Evolutionary conservation across 2,888 invertebrate genomes (phyloP).

Genomic region (Orthonychiurus folsomi): DNA sequence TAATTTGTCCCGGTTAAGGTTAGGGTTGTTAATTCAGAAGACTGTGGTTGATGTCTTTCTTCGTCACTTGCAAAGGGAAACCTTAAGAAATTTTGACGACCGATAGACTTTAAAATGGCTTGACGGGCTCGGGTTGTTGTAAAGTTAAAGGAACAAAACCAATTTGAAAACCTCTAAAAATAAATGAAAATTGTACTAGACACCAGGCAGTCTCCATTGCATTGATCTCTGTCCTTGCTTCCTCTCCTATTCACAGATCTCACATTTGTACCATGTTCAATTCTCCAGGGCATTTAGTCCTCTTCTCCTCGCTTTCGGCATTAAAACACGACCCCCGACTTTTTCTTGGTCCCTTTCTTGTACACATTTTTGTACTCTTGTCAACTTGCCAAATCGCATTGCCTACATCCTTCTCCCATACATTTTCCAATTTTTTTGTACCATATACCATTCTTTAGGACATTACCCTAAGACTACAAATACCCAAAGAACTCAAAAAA

Average conservation of each 20-base stretch:
- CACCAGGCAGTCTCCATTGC: neutral
- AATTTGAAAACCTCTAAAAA: neutral
- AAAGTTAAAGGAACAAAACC: neutral
- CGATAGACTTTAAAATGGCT: neutral
- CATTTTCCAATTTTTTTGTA: neutral
- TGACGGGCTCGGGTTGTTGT: neutral
- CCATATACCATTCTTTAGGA: neutral
- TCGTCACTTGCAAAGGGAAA: neutral
- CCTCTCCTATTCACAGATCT: neutral
- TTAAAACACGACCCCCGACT: neutral
- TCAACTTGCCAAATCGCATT: conserved; percentile 11
- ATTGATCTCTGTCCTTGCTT: neutral
- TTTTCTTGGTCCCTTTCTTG: neutral
- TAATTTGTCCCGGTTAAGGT: too few relatives aligned
- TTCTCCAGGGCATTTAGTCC: neutral
- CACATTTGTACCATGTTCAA: neutral
- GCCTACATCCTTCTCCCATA: neutral
- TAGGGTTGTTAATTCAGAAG: too few relatives aligned
- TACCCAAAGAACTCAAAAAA: conserved; percentile 1
- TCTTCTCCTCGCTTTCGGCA: neutral
- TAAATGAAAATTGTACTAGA: neutral
- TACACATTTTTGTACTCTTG: conserved; percentile 10
- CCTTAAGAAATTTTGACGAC: neutral
- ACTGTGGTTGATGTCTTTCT: too few relatives aligned
- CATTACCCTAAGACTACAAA: neutral